These are phyloP conservation scores for Neoascia interrupta DNA, from an alignment of 2,888 invertebrate species.

Conservation along the genomic window DNA sequence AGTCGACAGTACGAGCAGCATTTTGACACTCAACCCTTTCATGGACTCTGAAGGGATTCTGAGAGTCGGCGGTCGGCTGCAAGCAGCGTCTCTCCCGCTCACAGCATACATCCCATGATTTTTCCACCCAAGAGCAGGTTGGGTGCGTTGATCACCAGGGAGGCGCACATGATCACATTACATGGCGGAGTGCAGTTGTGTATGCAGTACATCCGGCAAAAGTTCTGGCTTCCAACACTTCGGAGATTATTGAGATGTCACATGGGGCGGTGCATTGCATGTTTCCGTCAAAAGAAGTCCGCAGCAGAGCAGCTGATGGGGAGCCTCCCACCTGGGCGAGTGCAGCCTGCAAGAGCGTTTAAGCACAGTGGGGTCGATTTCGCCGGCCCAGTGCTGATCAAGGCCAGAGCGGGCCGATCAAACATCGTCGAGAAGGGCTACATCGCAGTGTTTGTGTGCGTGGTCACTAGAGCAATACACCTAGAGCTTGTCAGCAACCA, in stretches of 20 bases:
- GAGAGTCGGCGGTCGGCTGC: slow-evolving; percentile 7
- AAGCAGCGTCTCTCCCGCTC: neutral
- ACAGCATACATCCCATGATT: slow-evolving; percentile 10
- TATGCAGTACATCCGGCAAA: neutral
- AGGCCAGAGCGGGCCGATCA: slow-evolving; percentile 4
- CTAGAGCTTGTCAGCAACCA: slow-evolving; percentile 8
- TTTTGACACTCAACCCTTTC: neutral
- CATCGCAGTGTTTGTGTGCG: slow-evolving; percentile 25
- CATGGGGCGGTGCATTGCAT: neutral
- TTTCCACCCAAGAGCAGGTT: no score
- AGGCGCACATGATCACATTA: neutral
- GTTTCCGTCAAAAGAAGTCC: neutral
- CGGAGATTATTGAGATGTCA: neutral
- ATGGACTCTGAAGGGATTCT: neutral
- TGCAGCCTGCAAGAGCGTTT: slow-evolving; percentile 19
- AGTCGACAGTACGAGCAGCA: neutral
- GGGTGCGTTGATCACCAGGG: no score
- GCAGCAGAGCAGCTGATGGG: slow-evolving; percentile 1
- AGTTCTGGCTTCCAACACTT: neutral
- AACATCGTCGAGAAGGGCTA: slow-evolving; percentile 7
- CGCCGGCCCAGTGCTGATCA: slow-evolving; percentile 27
- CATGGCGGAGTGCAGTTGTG: neutral
- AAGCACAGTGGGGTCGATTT: slow-evolving; percentile 18
- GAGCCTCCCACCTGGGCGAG: neutral
- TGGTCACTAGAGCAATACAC: slow-evolving; percentile 30